phyloP scores from a whole-genome alignment of 2,797 vertebrate genomes.

The Microctenopoma lineatum region DNA sequence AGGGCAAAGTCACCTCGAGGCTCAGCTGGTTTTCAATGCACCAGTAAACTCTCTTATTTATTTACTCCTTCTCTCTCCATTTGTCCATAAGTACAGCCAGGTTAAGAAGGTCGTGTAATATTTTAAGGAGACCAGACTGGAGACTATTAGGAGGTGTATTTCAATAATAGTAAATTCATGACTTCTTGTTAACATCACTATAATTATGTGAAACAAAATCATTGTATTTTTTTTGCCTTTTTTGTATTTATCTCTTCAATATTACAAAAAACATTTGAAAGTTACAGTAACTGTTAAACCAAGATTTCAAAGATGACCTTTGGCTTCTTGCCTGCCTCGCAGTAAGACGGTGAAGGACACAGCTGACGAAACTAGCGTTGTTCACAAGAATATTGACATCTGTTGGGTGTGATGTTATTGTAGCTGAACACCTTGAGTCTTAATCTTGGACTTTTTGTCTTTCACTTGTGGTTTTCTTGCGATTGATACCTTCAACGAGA shows the following conservation, averaged over 20 bases:
- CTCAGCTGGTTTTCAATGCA: conserved; percentile 58
- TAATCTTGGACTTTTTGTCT: not conserved
- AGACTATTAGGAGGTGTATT: not conserved
- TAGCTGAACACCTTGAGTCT: not conserved
- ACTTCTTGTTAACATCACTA: not conserved
- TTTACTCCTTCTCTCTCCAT: conserved; percentile 14
- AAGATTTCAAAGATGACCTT: not conserved
- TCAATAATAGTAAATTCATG: not conserved
- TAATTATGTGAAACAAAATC: not conserved
- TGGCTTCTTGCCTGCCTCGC: not conserved
- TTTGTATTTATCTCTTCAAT: not conserved
- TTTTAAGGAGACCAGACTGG: not conserved
- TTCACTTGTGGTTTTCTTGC: not conserved
- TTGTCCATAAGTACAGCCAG: conserved; percentile 21
- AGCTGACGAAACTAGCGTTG: not conserved
- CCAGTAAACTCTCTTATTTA: conserved; percentile 32
- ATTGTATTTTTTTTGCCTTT: not conserved
- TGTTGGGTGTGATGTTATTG: not conserved
- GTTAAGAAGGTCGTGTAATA: conserved; percentile 8
- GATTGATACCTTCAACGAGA: not conserved
- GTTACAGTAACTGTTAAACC: not conserved
- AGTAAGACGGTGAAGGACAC: fast-evolving
- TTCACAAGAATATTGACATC: not conserved
- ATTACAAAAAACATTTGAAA: not conserved
- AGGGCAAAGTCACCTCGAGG: conserved; percentile 73